Conservation (phyloP, 2,888 invertebrate genomes). For the Microctonus brassicae region DNA sequence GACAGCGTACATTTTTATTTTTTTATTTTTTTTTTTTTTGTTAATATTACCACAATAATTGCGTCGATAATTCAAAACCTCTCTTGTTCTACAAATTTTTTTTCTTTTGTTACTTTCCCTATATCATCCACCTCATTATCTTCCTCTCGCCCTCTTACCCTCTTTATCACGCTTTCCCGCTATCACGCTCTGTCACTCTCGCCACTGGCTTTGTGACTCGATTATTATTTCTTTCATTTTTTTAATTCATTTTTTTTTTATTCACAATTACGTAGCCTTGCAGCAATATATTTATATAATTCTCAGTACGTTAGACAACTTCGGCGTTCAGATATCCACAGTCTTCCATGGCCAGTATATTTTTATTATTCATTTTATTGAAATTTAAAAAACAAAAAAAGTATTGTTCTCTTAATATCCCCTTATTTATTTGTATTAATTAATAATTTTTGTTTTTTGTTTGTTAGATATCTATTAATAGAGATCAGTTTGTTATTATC, state of each 20-base stretch:
- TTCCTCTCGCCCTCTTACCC: conserved; percentile 37
- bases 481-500: conserved; percentile 20
- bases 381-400: too few species aligned
- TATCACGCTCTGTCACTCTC: conserved; percentile 33
- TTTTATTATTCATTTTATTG: background rate
- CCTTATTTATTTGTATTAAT: conserved; percentile 2
- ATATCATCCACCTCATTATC: conserved; percentile 38
- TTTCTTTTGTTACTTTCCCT: background rate
- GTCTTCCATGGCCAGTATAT: conserved; percentile 6
- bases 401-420: background rate
- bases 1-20: conserved; percentile 65
- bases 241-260: conserved; percentile 29
- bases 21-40: conserved; percentile 25
- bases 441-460: conserved; percentile 4
- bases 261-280: conserved; percentile 36
- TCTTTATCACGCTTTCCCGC: conserved; percentile 27
- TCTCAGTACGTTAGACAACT: background rate
- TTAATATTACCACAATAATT: conserved; percentile 60
- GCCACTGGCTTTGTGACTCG: conserved; percentile 18
- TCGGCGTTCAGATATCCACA: background rate
- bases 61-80: conserved; percentile 46
- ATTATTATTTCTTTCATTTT: conserved; percentile 30
- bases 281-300: conserved; percentile 29
- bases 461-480: conserved; percentile 3
- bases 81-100: background rate